phyloP scores from a whole-genome alignment of 2,888 invertebrate species.

The Suillia variegata region DNA sequence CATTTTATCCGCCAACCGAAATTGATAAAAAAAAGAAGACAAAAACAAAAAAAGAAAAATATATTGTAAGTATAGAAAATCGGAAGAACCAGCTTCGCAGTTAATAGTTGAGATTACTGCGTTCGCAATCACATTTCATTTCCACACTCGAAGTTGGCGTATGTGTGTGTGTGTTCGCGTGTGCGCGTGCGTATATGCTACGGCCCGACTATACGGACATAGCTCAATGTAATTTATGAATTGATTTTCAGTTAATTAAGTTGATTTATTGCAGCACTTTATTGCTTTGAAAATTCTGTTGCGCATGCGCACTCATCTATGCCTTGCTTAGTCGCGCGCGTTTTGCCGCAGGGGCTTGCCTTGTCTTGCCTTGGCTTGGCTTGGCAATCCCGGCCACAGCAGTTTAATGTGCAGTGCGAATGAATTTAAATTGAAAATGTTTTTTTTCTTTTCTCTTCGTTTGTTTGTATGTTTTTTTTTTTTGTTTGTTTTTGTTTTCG shows the following conservation, averaged over 20 bases:
- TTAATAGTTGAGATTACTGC: slow-evolving; percentile 16
- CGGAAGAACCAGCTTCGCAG: neutral
- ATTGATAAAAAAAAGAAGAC: neutral
- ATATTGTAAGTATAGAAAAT: too few relatives aligned
- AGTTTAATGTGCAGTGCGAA: slow-evolving; percentile 14
- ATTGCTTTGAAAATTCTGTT: slow-evolving; percentile 47
- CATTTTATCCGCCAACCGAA: neutral
- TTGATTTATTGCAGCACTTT: slow-evolving; percentile 55
- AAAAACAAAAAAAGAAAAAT: too few relatives aligned
- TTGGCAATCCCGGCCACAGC: neutral
- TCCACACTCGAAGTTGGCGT: neutral
- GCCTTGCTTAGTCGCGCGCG: slow-evolving; percentile 2
- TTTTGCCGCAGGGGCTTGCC: slow-evolving; percentile 2
- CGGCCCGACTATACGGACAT: slow-evolving; percentile 3
- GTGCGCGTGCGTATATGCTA: slow-evolving; percentile 9
- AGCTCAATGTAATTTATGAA: slow-evolving; percentile 47
- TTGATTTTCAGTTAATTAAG: slow-evolving; percentile 57
- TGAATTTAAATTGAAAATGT: slow-evolving; percentile 31
- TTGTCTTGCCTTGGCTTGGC: neutral
- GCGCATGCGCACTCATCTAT: slow-evolving; percentile 35
- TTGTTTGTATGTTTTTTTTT: slow-evolving; percentile 5
- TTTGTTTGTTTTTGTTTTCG: slow-evolving; percentile 5
- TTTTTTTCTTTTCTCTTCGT: too few relatives aligned
- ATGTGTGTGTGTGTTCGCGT: slow-evolving; percentile 6
- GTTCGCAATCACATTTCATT: slow-evolving; percentile 11